A percentile compares a stretch with the other conserved stretches of the same genome.
Evolutionary conservation across 1,140 invertebrate species (phyloP).

Genomic region (Choristoneura fumiferana): DNA sequence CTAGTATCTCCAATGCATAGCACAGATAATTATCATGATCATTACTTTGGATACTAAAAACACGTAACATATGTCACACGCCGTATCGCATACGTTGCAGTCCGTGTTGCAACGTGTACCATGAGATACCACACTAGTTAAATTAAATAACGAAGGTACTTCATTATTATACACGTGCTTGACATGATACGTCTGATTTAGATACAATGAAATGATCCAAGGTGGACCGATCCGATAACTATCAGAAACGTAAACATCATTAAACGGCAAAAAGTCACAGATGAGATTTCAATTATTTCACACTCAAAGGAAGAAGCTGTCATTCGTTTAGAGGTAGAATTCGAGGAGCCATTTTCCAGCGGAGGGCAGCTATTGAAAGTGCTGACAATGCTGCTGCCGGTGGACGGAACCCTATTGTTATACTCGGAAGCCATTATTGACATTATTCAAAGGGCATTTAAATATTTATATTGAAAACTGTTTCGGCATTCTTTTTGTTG

Average conservation of each 20-base stretch:
- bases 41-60: too few species aligned
- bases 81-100: too few species aligned
- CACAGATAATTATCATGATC: too few species aligned
- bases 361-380: slow-evolving; percentile 38
- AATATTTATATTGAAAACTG: slow-evolving; percentile 51
- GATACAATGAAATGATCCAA: too few species aligned
- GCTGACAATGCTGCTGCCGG: slow-evolving; percentile 42
- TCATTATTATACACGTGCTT: too few species aligned
- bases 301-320: slow-evolving; percentile 32
- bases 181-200: too few species aligned
- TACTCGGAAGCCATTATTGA: slow-evolving; percentile 53
- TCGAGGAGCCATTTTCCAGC: slow-evolving; percentile 44
- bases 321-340: slow-evolving; percentile 39
- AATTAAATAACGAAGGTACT: too few species aligned
- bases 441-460: slow-evolving; percentile 52
- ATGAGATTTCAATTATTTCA: slow-evolving; percentile 39
- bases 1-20: too few species aligned
- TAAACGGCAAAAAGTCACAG: slow-evolving; percentile 25
- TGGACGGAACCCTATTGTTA: slow-evolving; percentile 49
- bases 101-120: too few species aligned
- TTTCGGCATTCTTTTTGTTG: slow-evolving; percentile 35
- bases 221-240: too few species aligned
- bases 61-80: too few species aligned
- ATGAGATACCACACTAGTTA: too few species aligned
- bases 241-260: not conserved